Evolutionary conservation across 2,113 vertebrate genomes (phyloP).

Genomic region (Plectropomus leopardus): DNA sequence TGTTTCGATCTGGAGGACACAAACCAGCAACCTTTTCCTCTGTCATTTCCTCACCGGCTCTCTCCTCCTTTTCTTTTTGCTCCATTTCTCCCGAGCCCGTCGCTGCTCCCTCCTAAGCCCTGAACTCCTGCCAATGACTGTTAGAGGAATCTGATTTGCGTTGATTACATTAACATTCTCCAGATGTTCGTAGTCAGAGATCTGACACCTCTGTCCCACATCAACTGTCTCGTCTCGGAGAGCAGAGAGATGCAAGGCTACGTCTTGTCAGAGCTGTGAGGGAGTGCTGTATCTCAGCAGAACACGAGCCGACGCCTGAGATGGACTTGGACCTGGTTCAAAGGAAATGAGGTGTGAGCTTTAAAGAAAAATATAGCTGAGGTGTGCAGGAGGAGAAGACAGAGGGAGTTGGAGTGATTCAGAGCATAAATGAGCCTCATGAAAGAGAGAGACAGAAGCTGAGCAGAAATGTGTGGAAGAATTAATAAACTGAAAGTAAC

Average conservation of each 20-base stretch:
- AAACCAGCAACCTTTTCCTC: constrained; percentile 42
- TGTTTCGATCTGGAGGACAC: constrained; percentile 37
- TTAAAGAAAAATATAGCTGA: constrained; percentile 53
- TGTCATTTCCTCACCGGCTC: constrained; percentile 12
- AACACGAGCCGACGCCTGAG: constrained; percentile 4
- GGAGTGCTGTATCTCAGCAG: constrained; percentile 34
- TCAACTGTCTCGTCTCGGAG: constrained; percentile 44
- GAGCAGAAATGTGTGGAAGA: constrained; percentile 11
- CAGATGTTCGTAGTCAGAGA: constrained; percentile 77
- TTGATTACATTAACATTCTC: constrained; percentile 77
- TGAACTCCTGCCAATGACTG: constrained; percentile 61
- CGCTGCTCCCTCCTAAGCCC: constrained; percentile 44
- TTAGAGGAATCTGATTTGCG: constrained; percentile 72
- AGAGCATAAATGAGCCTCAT: constrained; percentile 26
- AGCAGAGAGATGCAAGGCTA: constrained; percentile 25
- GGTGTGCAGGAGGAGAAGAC: constrained; percentile 17
- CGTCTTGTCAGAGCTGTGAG: constrained; percentile 35
- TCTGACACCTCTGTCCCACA: constrained; percentile 67
- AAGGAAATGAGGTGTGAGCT: constrained; percentile 66
- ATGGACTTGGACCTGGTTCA: constrained; percentile 61
- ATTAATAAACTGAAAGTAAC: constrained; percentile 22
- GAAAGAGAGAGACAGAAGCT: constrained; percentile 8
- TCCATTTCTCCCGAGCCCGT: constrained; percentile 36
- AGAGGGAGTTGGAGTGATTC: constrained; percentile 25
- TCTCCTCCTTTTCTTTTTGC: constrained; percentile 22